phyloP scores from a whole-genome alignment of 2,113 vertebrate genomes.

The Chiloscyllium plagiosum region DNA sequence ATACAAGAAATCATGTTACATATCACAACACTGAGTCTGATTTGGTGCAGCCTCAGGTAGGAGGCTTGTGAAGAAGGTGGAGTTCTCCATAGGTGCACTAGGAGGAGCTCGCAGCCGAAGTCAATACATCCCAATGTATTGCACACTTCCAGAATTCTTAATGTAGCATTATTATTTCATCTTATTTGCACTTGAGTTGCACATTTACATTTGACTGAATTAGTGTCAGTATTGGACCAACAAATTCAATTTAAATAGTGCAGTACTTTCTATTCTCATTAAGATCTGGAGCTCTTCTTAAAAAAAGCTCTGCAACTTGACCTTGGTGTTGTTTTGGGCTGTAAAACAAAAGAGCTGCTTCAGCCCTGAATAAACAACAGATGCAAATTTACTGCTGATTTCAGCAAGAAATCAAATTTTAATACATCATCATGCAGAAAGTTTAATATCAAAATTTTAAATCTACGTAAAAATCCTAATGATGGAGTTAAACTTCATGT shows the following conservation, averaged over 20 bases:
- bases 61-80: neutral
- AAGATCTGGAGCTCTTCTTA: neutral
- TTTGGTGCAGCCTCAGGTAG: neutral
- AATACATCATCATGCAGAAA: slow-evolving; percentile 14
- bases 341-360: neutral
- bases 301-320: neutral
- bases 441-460: neutral
- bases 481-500: too few relatives aligned
- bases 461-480: too few relatives aligned
- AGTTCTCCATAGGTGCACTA: neutral
- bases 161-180: neutral
- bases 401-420: slow-evolving; percentile 7
- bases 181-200: slow-evolving; percentile 13
- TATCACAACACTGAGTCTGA: neutral
- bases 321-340: neutral
- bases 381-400: slow-evolving; percentile 26
- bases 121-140: neutral
- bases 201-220: slow-evolving; percentile 22
- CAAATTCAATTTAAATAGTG: slow-evolving; percentile 6
- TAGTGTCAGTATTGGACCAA: neutral
- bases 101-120: neutral
- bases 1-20: neutral
- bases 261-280: neutral
- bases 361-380: neutral
- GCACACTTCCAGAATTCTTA: neutral